Evolutionary conservation across 2,888 invertebrate species (phyloP).

Genomic region (Ormyrus thymus): DNA sequence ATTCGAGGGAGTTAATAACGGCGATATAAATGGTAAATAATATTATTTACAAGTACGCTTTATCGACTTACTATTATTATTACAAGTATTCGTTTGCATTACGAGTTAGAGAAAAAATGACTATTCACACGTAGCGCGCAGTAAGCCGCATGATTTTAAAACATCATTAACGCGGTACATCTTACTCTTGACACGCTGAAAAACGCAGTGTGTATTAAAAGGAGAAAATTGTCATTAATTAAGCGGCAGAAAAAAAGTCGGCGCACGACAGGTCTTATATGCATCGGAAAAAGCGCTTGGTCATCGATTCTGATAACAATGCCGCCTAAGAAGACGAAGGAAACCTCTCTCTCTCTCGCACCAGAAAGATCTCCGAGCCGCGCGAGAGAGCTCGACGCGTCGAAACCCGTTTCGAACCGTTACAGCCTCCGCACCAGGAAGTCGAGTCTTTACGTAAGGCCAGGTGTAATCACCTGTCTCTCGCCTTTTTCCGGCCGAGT

Average conservation of each 20-base stretch:
- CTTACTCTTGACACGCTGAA: too few species aligned
- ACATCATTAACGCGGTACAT: too few species aligned
- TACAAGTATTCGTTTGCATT: too few species aligned
- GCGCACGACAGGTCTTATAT: neutral
- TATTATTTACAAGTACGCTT: too few species aligned
- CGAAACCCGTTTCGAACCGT: neutral
- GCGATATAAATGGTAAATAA: too few species aligned
- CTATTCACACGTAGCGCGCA: too few species aligned
- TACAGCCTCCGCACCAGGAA: conserved; percentile 30
- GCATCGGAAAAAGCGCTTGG: conserved; percentile 16
- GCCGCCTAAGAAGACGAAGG: neutral
- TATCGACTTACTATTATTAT: too few species aligned
- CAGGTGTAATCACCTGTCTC: conserved; percentile 64
- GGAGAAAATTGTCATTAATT: conserved; percentile 26
- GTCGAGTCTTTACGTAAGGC: conserved; percentile 26
- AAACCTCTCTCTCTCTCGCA: neutral
- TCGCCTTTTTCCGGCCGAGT: neutral
- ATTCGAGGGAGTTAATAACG: too few species aligned
- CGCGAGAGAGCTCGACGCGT: too few species aligned
- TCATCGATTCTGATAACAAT: conserved; percentile 52
- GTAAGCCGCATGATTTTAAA: too few species aligned
- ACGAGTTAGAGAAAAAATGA: too few species aligned
- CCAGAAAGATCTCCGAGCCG: too few species aligned
- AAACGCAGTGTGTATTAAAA: neutral
- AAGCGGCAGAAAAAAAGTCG: neutral